phyloP scores from a whole-genome alignment of 2,797 vertebrate species.

The Coracias cyanogaster region DNA sequence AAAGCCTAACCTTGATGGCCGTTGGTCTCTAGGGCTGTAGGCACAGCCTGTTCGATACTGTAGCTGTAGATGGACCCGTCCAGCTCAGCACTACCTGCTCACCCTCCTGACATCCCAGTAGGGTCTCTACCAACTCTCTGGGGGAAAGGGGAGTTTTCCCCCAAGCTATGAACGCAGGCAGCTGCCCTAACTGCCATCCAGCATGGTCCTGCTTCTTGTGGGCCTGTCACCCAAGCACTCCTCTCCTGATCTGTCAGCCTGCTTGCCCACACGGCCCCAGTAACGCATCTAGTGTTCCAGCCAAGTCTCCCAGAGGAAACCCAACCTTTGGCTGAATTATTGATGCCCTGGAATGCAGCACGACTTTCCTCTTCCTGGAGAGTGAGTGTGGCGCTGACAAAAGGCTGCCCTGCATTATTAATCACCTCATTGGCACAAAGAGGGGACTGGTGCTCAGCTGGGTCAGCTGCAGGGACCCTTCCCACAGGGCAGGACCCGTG shows the following conservation, averaged over 20 bases:
- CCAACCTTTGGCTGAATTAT: constrained; percentile 78
- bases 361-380: constrained; percentile 21
- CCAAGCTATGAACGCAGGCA: neutral
- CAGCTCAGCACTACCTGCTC: neutral
- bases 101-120: neutral
- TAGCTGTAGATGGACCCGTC: neutral
- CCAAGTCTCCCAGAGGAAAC: constrained; percentile 65
- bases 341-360: constrained; percentile 68
- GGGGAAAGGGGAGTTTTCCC: neutral
- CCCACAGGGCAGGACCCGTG: neutral
- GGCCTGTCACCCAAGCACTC: neutral
- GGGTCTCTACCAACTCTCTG: rapidly evolving
- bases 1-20: neutral
- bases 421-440: neutral
- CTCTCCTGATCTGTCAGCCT: neutral
- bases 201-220: rapidly evolving
- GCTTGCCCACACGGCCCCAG: neutral
- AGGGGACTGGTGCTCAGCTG: neutral
- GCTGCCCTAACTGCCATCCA: neutral
- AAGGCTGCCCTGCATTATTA: constrained; percentile 69
- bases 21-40: neutral
- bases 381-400: constrained; percentile 33
- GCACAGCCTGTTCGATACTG: neutral
- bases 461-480: neutral
- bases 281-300: neutral